Evolutionary conservation across 2,888 invertebrate species (phyloP).

Genomic region (Hemithea aestivaria): DNA sequence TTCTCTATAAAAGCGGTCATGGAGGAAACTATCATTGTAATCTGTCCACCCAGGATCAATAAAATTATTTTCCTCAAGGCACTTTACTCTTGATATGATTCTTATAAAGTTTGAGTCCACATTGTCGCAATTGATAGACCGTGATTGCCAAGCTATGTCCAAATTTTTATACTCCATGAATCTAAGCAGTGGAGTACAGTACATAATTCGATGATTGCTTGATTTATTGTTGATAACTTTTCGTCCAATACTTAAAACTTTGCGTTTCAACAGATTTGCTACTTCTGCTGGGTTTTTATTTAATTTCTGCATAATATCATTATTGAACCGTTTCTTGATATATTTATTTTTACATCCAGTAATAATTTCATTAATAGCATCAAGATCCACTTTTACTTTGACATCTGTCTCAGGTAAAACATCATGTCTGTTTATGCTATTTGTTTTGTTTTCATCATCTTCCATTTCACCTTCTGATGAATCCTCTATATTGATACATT

Average conservation of each 20-base stretch:
- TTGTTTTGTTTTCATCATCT: slow-evolving; percentile 13
- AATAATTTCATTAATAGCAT: slow-evolving; percentile 47
- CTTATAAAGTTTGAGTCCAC: slow-evolving; percentile 42
- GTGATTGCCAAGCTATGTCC: slow-evolving; percentile 49
- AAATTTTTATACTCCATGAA: slow-evolving; percentile 60
- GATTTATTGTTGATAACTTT: slow-evolving; percentile 55
- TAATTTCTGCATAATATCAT: not conserved
- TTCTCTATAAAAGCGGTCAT: no score
- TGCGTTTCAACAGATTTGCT: slow-evolving; percentile 51
- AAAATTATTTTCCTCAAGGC: slow-evolving; percentile 12
- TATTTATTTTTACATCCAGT: slow-evolving; percentile 45
- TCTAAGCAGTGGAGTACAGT: slow-evolving; percentile 53
- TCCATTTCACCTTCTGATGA: slow-evolving; percentile 47
- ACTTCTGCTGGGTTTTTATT: slow-evolving; percentile 15
- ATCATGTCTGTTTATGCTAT: slow-evolving; percentile 1
- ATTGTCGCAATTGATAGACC: slow-evolving; percentile 18
- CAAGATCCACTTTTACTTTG: slow-evolving; percentile 27
- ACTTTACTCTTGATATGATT: slow-evolving; percentile 46
- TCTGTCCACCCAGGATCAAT: slow-evolving; percentile 36
- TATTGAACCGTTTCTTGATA: slow-evolving; percentile 33
- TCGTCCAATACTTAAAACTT: slow-evolving; percentile 61
- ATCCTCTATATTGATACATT: slow-evolving; percentile 55
- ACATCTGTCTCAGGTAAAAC: slow-evolving; percentile 17
- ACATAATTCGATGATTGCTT: slow-evolving; percentile 45
- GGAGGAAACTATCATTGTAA: not conserved